A percentile compares a stretch with the other conserved stretches of the same genome.
These are phyloP conservation scores for Heliconius ismenius DNA, from an alignment of 2,888 invertebrate species.

Conservation along the genomic window DNA sequence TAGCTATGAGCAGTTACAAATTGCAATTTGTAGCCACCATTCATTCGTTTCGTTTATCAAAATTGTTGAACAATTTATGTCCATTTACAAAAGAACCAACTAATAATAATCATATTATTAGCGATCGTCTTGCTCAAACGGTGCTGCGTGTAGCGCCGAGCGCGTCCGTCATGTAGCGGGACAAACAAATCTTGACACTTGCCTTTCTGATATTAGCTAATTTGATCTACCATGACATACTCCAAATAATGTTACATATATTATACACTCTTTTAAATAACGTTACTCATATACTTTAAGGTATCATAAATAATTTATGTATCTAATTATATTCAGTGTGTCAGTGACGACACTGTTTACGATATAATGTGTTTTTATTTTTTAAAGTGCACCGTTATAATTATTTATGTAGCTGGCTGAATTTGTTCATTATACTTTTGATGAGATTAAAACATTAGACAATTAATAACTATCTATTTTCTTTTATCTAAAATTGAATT, in stretches of 20 bases:
- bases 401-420: not conserved
- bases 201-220: slow-evolving; percentile 56
- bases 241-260: slow-evolving; percentile 45
- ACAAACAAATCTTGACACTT: slow-evolving; percentile 69
- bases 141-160: slow-evolving; percentile 52
- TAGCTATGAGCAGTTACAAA: slow-evolving; percentile 25
- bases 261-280: slow-evolving; percentile 40
- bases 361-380: not conserved
- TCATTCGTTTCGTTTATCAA: slow-evolving; percentile 41
- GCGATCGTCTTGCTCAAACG: slow-evolving; percentile 64
- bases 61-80: slow-evolving; percentile 51
- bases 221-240: slow-evolving; percentile 59
- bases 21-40: slow-evolving; percentile 32
- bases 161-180: slow-evolving; percentile 59
- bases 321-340: slow-evolving; percentile 39
- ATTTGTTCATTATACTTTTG: not conserved
- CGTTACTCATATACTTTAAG: slow-evolving; percentile 42
- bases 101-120: slow-evolving; percentile 73
- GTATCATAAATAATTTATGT: slow-evolving; percentile 44
- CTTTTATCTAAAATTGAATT: not conserved
- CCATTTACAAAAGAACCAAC: slow-evolving; percentile 50
- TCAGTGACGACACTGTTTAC: slow-evolving; percentile 27
- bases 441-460: not conserved
- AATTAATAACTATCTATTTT: not conserved
- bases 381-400: not conserved